These are phyloP conservation scores for Volucella inanis DNA, from an alignment of 2,888 invertebrate genomes.

Conservation along the genomic window DNA sequence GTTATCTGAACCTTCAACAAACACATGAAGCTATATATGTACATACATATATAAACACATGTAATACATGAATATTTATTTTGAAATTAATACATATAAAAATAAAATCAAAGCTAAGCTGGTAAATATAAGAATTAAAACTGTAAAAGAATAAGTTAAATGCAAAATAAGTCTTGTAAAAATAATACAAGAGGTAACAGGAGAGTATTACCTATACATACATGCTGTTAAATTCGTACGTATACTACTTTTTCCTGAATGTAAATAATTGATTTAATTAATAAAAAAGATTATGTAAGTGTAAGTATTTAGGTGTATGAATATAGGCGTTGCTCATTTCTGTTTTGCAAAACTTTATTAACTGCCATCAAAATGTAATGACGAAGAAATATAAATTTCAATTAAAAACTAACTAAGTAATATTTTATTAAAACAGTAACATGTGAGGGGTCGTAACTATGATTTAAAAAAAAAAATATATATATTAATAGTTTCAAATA, in stretches of 20 bases:
- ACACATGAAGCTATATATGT: no score
- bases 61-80: slow-evolving; percentile 30
- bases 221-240: slow-evolving; percentile 19
- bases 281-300: slow-evolving; percentile 23
- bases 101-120: slow-evolving; percentile 51
- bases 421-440: slow-evolving; percentile 52
- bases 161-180: slow-evolving; percentile 47
- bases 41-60: neutral
- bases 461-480: slow-evolving; percentile 39
- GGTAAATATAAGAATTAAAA: slow-evolving; percentile 38
- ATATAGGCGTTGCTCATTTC: slow-evolving; percentile 67
- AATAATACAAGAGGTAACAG: slow-evolving; percentile 10
- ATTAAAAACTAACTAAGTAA: slow-evolving; percentile 42
- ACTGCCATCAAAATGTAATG: slow-evolving; percentile 65
- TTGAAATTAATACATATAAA: slow-evolving; percentile 29
- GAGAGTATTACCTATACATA: slow-evolving; percentile 7
- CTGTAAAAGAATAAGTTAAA: slow-evolving; percentile 26
- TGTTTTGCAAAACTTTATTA: slow-evolving; percentile 70
- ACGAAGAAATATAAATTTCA: slow-evolving; percentile 39
- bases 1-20: neutral
- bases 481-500: slow-evolving; percentile 39
- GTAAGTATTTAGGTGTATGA: slow-evolving; percentile 26
- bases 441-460: slow-evolving; percentile 51
- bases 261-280: slow-evolving; percentile 65
- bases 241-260: slow-evolving; percentile 36